Base-by-base conservation (phyloP, 2,888 invertebrate genomes). In the Onchidella celtica region DNA sequence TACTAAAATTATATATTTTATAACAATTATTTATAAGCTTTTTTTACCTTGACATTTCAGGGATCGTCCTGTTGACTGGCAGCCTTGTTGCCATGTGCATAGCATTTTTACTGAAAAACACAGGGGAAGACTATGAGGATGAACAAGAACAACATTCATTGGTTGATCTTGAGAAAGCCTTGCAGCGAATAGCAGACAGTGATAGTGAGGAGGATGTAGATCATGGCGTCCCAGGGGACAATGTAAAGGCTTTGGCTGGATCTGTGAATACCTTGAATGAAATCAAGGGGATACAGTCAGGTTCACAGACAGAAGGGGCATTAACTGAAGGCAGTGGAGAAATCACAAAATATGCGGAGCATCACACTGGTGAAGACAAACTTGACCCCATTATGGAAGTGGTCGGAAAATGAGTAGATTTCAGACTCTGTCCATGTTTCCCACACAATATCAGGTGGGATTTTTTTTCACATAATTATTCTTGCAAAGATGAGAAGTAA, bases 301-400 rank as follows among this genome's bases (percentile, higher is more conserved):
- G 47, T n/a, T 17, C 40, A 27, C 29, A 40, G n/a, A 32, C 4
- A 55, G 66, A 66, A 27, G 32, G 24, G n/a, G 24, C 24, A n/a
- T 2, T n/a, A 2, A n/a, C 38, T 32, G 66, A 66, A 17, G 29
- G 32, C 17, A 34, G 55, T 3, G 72, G 47, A 38, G 79, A 80
- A 24, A 38, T 38, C 11, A 9, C 32, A 29, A 36, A 32, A 29
- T 34, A 32, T 73, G 61, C 32, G 72, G 70, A 70, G 2, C 40
- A 79, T 32, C 24, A 66, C 57, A 0, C 2, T 21, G 47, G 14
- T 32, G 78, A 66, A 24, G 75, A 75, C 14, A 75, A 76, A 38
- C 65, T 76, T 27, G 76, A 34, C 21, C 47, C 76, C 11, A 76
- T 76, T 65, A n/a, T 57, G 32, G 76, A 76, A 55, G 66, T 74